Conservation (phyloP, 30 jellyfish, hydroid and myxozoan genomes). For the Rhopilema esculentum region DNA sequence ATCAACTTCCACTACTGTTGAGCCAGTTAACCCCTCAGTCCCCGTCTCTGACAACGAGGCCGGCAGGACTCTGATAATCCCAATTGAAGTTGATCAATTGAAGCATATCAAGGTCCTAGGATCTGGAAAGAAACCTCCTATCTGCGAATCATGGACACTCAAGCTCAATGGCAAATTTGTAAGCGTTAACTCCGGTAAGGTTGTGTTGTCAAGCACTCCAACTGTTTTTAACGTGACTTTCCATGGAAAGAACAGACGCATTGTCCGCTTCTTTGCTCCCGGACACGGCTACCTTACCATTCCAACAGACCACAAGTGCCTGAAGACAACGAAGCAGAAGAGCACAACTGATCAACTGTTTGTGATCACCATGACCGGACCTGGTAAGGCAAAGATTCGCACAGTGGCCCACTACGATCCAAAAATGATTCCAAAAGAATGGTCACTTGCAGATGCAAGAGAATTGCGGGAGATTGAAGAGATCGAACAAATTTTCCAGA, state of each 20-base stretch:
- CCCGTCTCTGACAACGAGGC: background rate
- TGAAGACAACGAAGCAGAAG: slow-evolving; percentile 4
- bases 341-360: slow-evolving; percentile 10
- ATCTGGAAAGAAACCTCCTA: background rate
- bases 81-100: slow-evolving; percentile 55
- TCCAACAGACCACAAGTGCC: slow-evolving; percentile 28
- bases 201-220: slow-evolving; percentile 47
- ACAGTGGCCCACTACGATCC: slow-evolving; percentile 27
- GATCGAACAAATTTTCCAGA: slow-evolving; percentile 31
- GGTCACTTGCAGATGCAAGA: slow-evolving; percentile 24
- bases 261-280: slow-evolving; percentile 41
- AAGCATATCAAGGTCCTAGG: slow-evolving; percentile 45
- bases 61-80: slow-evolving; percentile 7
- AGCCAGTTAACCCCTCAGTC: background rate
- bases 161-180: slow-evolving; percentile 62
- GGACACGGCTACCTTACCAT: slow-evolving; percentile 47
- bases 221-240: slow-evolving; percentile 51
- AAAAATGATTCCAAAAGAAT: slow-evolving; percentile 45
- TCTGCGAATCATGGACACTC: slow-evolving; percentile 64
- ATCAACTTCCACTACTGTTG: background rate
- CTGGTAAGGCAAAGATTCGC: slow-evolving; percentile 25
- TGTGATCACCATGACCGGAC: slow-evolving; percentile 43
- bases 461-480: slow-evolving; percentile 31
- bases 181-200: slow-evolving; percentile 18
- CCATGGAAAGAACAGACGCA: slow-evolving; percentile 52